Evolutionary conservation across 2,797 vertebrate genomes (phyloP).

Genomic region (Anas georgica): DNA sequence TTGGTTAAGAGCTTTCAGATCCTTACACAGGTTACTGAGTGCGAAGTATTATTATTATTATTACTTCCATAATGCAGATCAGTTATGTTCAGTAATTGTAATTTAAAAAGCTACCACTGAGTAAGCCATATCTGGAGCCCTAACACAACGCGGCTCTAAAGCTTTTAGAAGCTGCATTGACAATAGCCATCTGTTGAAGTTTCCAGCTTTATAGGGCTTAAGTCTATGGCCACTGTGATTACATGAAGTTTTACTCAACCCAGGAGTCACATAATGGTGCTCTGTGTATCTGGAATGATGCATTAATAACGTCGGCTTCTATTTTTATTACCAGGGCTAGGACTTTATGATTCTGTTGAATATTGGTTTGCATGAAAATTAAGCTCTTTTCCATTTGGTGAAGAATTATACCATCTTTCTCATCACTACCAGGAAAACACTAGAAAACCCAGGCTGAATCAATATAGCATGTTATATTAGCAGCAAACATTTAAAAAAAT

Average conservation of each 20-base stretch:
- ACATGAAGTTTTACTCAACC: conserved; percentile 47
- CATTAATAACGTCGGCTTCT: conserved; percentile 42
- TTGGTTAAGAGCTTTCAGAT: background rate
- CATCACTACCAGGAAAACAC: background rate
- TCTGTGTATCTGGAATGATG: conserved; percentile 6
- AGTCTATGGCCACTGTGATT: background rate
- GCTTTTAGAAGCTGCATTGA: background rate
- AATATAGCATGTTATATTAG: background rate
- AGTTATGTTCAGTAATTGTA: background rate
- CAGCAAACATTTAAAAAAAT: background rate
- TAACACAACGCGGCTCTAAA: background rate
- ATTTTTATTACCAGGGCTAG: conserved; percentile 38
- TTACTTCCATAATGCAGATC: background rate
- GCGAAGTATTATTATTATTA: conserved; percentile 7
- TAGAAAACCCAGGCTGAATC: background rate
- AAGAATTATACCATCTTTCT: background rate
- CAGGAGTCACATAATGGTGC: conserved; percentile 29
- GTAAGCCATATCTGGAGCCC: background rate
- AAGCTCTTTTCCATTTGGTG: background rate
- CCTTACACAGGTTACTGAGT: background rate
- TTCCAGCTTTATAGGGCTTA: conserved; percentile 9
- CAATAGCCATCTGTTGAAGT: conserved; percentile 10
- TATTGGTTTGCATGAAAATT: conserved; percentile 46
- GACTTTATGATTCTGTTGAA: conserved; percentile 14
- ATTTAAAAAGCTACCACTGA: conserved; percentile 23